Base-by-base conservation (phyloP, 1,140 invertebrate species). In the Halotydeus destructor region DNA sequence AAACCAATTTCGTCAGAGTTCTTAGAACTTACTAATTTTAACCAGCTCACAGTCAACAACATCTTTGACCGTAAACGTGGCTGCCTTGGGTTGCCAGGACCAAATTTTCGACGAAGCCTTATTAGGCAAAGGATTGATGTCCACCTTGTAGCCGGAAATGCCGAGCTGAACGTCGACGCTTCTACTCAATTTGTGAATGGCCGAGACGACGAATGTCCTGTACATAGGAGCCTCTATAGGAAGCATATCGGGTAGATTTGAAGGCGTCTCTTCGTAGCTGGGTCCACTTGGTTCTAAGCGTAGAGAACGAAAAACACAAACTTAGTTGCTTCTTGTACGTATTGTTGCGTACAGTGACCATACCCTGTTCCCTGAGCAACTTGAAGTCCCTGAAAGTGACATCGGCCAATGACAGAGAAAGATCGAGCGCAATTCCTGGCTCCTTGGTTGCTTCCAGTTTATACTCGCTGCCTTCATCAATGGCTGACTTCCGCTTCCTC, bases 81-180 rank as follows among this genome's bases (percentile, higher is more conserved):
- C 71, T 26, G 80, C 70, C 46, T 69, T 60, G 33, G 67, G 55
- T 67, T 70, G 51, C 64, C 65, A 52, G 66, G 71, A 69, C 72
- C 45, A 78, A 55, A 79, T 71, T 52, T 74, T 72, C 34, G 74
- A 69, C 5, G 57, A 51, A 26, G 55, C 64, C 58, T 69, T 72
- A 62, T 66, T 68, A 52, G 63, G 66, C 12, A 81, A 67, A 2
- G 81, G 79, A 59, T 84, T 78, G 37, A 91, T 81, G 63, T 91
- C 84, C 41, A 91, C 75, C 56, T 81, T 81, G 51, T 89, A 82
- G 14, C 80, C 74, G 24, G 81, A 85, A 43, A 91, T 75, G 39
- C 80, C 79, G 30, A 89, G 61, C 52, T 79, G 76, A 4, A 88
- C 76, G 49, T 82, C 75, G 22, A 73, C 74, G 55, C 78, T 85